Evolutionary conservation across 2,888 invertebrate species (phyloP), one percentile per base, ranked within the genome.

Genomic region (Conomelus anceps): DNA sequence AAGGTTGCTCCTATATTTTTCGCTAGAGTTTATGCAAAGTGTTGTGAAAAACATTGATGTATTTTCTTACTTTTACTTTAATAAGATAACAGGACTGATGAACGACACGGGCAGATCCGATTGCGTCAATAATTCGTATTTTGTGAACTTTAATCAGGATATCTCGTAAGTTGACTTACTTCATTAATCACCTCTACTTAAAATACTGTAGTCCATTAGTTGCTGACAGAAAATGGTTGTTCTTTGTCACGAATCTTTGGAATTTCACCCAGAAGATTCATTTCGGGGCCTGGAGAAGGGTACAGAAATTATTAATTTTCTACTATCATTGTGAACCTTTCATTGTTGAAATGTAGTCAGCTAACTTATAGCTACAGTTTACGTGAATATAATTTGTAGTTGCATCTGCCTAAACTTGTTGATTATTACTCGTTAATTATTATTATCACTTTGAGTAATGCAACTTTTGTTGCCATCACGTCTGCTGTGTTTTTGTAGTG

Each of bases 61-160:
- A 92, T 93, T 94, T 93, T 93, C 93, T 92, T 93, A 94, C 92
- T 93, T 93, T 91, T 92, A 94, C 90, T 93, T 94, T 93, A 93
- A 93, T 93, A 94, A 94, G 92, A 93, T 94, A 93, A 93, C 95
- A 94, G 95, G 95, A 96, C 96, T 96, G 95, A 97, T 97, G 97
- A 97, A 96, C 96, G 96, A 96, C 94, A 95, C 90, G 41, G 89
- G 86, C 88, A 88, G 89, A 88, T 89, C 90, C 85, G 90, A 90
- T 89, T 89, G 87, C 88, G 85, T 63, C 22, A 89, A 87, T 89
- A 89, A 86, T 85, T 96, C 97, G 94, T 96, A 97, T 94, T 98
- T 98, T 94, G 98, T 98, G 92, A 98, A 98, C 94, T 99, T 99
- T 93, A 99, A 99, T 94, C 99, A 99, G 94, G 99, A 99, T 94